A percentile compares a stretch with the other conserved stretches of the same genome.
Evolutionary conservation across 2,113 vertebrate genomes (phyloP).

Genomic region (Cyprinodon variegatus): DNA sequence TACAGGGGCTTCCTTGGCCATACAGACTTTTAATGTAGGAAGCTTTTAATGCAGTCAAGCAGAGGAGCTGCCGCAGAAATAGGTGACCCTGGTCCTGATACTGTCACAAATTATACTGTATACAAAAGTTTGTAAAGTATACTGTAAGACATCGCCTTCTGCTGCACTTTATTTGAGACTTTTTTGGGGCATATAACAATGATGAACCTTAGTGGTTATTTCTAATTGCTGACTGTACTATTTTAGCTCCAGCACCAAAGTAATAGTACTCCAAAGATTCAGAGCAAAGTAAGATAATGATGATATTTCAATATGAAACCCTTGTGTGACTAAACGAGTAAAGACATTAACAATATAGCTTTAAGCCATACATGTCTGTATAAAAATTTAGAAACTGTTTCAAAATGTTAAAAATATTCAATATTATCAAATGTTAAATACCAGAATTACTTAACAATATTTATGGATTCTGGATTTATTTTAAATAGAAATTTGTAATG

Average conservation of each 20-base stretch:
- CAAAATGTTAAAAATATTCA: not conserved
- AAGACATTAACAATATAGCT: not conserved
- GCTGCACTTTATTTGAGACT: not conserved
- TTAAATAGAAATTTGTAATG: too few species aligned
- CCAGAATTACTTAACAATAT: too few species aligned
- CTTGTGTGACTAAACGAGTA: not conserved
- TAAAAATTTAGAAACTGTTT: not conserved
- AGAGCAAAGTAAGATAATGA: not conserved
- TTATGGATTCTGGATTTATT: too few species aligned
- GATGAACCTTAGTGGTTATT: not conserved
- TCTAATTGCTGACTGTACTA: not conserved
- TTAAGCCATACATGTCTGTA: not conserved
- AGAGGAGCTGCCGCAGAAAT: slow-evolving; percentile 3
- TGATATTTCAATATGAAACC: not conserved
- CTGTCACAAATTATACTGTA: not conserved
- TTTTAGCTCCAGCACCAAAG: not conserved
- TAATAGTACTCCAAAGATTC: not conserved
- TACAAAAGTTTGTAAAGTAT: not conserved
- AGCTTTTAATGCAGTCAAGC: slow-evolving; percentile 32
- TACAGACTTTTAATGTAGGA: slow-evolving; percentile 32
- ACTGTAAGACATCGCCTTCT: not conserved
- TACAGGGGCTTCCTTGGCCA: slow-evolving; percentile 32
- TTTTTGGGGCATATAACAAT: not conserved
- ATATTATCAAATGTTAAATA: too few species aligned
- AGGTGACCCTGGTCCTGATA: slow-evolving; percentile 1